Base-by-base conservation (phyloP, 1,140 invertebrate species). In the Conus ventricosus region DNA sequence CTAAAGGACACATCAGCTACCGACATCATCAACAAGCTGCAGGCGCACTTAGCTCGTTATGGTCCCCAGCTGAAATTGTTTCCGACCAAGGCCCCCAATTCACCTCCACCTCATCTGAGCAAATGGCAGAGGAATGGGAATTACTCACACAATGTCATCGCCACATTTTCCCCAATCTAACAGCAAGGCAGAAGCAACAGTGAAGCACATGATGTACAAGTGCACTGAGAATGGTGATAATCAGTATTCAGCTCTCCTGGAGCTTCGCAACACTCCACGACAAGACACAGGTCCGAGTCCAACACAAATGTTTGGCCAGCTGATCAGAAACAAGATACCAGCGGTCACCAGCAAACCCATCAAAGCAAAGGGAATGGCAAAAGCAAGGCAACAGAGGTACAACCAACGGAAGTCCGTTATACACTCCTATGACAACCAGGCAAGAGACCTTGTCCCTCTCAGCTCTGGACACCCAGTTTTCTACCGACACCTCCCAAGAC, bases 171-270 rank as follows among this genome's bases (percentile, higher is more conserved):
- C 81, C 7, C 87, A 88, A 20, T 76, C 86, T 1, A 93, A 92
- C 87, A 91, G 91, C 11, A 89, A 90, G 87, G 92, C 90, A 6
- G 91, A 92, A 76, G 83, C 89, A 57, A 88, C 92, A 23, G 90
- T 93, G 1, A 91, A 92, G 85, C 86, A 89, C 27, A 53, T 92
- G 51, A 89, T 91, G 83, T 87, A 89, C 2, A 94, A 93, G 88
- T 67, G 86, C n/a, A 13, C 85, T 20, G 51, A 88, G 57, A 85
- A 87, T 71, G 82, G 88, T 0, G 75, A 27, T 3, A 89, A 92
- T 63, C 80, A 27, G n/a, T 90, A 89, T 23, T 60, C 88, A 78
- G 89, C 91, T 15, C 71, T 93, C 13, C 25, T 93, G 71, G 88
- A 92, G 80, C 86, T 85, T 13, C 84, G 91, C 51, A 91, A 91